Evolutionary conservation across 2,797 vertebrate genomes (phyloP).

Genomic region (Acrossocheilus fasciatus): DNA sequence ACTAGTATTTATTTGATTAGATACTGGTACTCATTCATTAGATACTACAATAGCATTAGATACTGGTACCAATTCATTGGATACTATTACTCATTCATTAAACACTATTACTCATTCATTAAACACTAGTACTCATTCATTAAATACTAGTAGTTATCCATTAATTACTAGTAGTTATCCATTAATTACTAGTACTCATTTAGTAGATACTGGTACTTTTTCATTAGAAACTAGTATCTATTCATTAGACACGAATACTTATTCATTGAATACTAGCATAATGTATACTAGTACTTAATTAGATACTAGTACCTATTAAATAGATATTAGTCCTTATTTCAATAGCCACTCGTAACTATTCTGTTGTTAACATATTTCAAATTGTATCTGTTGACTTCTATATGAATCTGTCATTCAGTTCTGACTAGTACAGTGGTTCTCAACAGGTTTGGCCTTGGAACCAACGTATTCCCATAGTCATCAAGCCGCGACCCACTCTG

Average conservation of each 20-base stretch:
- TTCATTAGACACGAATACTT: neutral
- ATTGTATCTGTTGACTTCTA: neutral
- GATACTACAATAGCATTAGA: too few relatives aligned
- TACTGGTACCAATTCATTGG: too few relatives aligned
- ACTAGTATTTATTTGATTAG: too few relatives aligned
- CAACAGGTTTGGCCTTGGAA: too few relatives aligned
- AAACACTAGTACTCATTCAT: too few relatives aligned
- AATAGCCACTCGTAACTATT: neutral
- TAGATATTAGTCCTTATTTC: neutral
- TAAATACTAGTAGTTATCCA: too few relatives aligned
- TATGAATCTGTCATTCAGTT: neutral
- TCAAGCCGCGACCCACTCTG: too few relatives aligned
- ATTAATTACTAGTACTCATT: neutral
- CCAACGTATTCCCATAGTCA: too few relatives aligned
- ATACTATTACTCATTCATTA: neutral
- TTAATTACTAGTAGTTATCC: neutral
- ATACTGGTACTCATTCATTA: too few relatives aligned
- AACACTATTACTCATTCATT: neutral
- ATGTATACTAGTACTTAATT: too few relatives aligned
- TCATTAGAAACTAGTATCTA: neutral
- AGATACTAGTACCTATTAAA: neutral
- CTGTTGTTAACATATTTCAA: neutral
- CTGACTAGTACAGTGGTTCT: too few relatives aligned
- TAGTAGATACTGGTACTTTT: neutral
- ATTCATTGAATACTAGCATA: neutral